Evolutionary conservation across 2,888 invertebrate genomes (phyloP), one percentile per base, ranked within the genome.

Genomic region (Platycnemis pennipes): DNA sequence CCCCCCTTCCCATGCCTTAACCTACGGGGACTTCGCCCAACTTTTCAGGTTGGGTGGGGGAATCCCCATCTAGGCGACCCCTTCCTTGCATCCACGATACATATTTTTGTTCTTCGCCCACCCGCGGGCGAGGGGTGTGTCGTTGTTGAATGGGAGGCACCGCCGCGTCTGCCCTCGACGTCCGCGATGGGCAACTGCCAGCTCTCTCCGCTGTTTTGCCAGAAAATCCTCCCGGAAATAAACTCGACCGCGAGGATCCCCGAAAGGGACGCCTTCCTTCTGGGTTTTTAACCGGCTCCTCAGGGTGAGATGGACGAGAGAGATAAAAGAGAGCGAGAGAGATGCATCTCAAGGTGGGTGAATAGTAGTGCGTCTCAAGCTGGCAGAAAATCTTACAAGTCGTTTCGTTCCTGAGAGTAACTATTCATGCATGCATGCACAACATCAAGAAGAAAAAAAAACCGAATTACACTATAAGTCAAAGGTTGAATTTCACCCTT

Each of bases 71-170:
- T 22, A 63, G 63, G 16, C 22, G 37, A 37, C 31, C 31, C 8
- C 31, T 13, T 31, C 26, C 11, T 31, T 77, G 77, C 37, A 77
- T 77, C 13, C 77, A 26, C 63, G 63, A 77, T 11, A 11, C 77
- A 77, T 77, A 77, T 77, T 77, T 77, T n/a, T 37, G 2, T 77
- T 77, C 77, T 77, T 2, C 8, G 11, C 77, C 37, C 37, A 31
- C 13, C 37, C 77, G 37, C 0, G 13, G 37, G 31, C 13, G 31
- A 5, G 13, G 3, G 77, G 31, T 2, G 2, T 63, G 63, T 7
- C 26, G 77, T 31, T 77, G 31, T 77, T 77, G 77, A 77, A 77
- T 77, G 77, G 77, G 77, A 31, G 77, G 77, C 77, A 77, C 77
- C 77, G 77, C 13, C 31, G 13, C 31, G 77, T 77, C 77, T 77